These are phyloP conservation scores for Thunnus maccoyii DNA, from an alignment of 2,113 vertebrate genomes.

Conservation along the genomic window DNA sequence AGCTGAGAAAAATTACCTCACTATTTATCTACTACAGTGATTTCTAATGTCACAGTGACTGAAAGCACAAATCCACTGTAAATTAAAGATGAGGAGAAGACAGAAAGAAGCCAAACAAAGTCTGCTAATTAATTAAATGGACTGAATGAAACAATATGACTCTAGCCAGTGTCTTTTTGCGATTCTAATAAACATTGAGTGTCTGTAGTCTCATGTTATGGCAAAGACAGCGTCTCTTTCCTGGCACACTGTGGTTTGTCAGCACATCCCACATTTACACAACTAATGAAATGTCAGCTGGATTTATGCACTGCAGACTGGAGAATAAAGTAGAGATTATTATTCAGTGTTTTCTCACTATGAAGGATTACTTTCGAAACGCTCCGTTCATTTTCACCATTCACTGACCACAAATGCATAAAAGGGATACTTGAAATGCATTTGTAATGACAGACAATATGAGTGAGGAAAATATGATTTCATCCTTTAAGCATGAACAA, in stretches of 20 bases:
- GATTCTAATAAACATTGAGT: background rate
- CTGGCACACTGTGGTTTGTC: conserved; percentile 23
- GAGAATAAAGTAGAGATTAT: conserved; percentile 21
- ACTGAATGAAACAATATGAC: background rate
- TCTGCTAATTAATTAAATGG: background rate
- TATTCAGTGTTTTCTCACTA: conserved; percentile 4
- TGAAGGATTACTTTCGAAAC: background rate
- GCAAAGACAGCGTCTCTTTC: conserved; percentile 29
- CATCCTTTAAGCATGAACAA: background rate
- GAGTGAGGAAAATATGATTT: conserved; percentile 33
- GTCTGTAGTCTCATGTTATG: background rate
- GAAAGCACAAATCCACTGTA: conserved; percentile 4
- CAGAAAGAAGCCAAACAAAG: background rate
- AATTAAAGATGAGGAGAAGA: background rate
- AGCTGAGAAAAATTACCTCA: background rate
- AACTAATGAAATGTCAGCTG: conserved; percentile 36
- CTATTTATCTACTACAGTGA: background rate
- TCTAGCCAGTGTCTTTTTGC: background rate
- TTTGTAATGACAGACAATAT: conserved; percentile 6
- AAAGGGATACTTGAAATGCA: conserved; percentile 15
- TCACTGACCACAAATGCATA: conserved; percentile 12
- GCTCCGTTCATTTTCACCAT: background rate
- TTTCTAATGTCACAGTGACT: background rate
- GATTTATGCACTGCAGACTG: conserved; percentile 13
- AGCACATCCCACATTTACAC: conserved; percentile 35